A percentile compares a stretch with the other conserved stretches of the same genome.
Conservation (phyloP, 2,888 invertebrate genomes). For the Biston betularia region DNA sequence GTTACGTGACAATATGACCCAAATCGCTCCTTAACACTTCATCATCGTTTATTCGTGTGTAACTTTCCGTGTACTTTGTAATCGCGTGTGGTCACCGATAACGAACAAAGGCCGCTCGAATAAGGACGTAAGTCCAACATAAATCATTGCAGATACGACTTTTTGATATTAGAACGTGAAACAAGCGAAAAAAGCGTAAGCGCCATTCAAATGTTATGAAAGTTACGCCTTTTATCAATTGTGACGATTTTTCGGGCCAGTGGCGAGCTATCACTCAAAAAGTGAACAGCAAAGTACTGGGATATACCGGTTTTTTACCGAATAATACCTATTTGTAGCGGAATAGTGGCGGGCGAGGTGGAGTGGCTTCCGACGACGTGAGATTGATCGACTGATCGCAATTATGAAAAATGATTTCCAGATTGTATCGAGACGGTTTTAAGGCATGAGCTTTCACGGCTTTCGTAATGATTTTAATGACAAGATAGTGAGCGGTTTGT, state of each 20-base stretch:
- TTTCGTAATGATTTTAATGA: background rate
- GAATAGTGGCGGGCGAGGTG: slow-evolving; percentile 53
- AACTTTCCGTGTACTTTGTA: slow-evolving; percentile 39
- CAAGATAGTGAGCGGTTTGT: background rate
- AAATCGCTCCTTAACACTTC: slow-evolving; percentile 32
- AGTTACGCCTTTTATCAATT: slow-evolving; percentile 17
- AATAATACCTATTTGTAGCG: slow-evolving; percentile 31
- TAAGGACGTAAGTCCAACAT: slow-evolving; percentile 12
- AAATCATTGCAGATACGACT: slow-evolving; percentile 26
- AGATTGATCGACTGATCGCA: slow-evolving; percentile 79
- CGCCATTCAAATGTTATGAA: background rate
- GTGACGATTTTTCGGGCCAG: slow-evolving; percentile 59
- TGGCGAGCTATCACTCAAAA: slow-evolving; percentile 71
- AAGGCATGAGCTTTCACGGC: slow-evolving; percentile 40
- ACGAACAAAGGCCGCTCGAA: slow-evolving; percentile 59
- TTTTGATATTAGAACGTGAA: background rate
- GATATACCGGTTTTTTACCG: slow-evolving; percentile 44
- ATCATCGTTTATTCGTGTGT: slow-evolving; percentile 39
- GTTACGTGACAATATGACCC: slow-evolving; percentile 38
- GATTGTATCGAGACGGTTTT: slow-evolving; percentile 47
- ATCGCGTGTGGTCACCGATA: slow-evolving; percentile 73
- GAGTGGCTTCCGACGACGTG: slow-evolving; percentile 79
- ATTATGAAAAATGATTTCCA: slow-evolving; percentile 82
- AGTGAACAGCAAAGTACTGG: slow-evolving; percentile 33
- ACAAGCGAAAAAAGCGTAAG: slow-evolving; percentile 7